Conservation (phyloP, 2,797 vertebrate species). For the Arrhamphus sclerolepis region DNA sequence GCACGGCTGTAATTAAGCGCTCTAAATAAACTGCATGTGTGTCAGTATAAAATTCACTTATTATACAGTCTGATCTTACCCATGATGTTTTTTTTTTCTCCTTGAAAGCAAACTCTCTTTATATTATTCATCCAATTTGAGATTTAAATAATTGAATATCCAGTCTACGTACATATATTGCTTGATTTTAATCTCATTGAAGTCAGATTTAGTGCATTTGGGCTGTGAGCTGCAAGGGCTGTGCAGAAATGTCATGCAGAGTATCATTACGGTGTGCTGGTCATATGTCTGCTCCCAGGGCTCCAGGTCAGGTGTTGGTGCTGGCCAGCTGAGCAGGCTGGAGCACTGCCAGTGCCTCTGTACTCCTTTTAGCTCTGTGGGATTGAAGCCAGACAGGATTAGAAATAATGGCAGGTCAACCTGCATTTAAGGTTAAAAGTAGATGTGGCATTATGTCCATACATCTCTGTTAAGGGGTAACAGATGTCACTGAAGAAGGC, state of each 20-base stretch:
- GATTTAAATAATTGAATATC: no score
- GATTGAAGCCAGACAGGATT: constrained; percentile 42
- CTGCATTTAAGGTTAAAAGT: constrained; percentile 26
- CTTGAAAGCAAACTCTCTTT: no score
- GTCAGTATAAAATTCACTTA: no score
- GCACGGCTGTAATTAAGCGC: no score
- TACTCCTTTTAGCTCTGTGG: constrained; percentile 36
- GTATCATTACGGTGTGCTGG: background rate
- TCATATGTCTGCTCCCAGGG: constrained; percentile 13
- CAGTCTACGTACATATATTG: no score
- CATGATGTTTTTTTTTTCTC: no score
- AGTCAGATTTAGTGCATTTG: background rate
- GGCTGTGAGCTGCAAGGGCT: constrained; percentile 1
- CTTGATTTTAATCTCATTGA: no score
- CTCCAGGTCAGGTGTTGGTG: constrained; percentile 25
- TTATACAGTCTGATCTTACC: no score
- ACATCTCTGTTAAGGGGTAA: background rate
- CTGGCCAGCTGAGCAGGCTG: background rate
- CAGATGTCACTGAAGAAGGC: background rate
- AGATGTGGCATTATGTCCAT: constrained; percentile 4
- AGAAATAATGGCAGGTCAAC: constrained; percentile 24
- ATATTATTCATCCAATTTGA: no score
- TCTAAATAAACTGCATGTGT: no score
- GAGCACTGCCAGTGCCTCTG: constrained; percentile 15
- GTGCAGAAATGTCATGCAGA: background rate